phyloP scores from a whole-genome alignment of 2,797 vertebrate species.

The Chromis chromis region DNA sequence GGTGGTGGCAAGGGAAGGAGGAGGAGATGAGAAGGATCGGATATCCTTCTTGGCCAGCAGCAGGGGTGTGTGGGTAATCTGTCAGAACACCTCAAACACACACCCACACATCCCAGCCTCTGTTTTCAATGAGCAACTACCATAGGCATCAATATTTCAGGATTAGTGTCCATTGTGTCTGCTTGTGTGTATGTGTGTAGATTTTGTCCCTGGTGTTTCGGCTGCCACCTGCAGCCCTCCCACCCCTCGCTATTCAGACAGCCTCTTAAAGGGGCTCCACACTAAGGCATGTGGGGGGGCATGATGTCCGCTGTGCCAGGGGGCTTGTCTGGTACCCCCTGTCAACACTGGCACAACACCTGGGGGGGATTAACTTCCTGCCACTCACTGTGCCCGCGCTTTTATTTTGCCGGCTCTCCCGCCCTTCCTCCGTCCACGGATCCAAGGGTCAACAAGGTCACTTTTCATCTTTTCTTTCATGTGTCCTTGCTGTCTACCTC shows the following conservation, averaged over 20 bases:
- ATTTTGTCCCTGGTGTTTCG: constrained; percentile 65
- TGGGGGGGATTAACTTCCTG: constrained; percentile 86
- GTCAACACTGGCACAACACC: constrained; percentile 83
- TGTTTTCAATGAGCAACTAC: constrained; percentile 71
- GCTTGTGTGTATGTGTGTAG: constrained; percentile 42
- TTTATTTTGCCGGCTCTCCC: constrained; percentile 61
- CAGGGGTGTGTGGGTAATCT: constrained; percentile 77
- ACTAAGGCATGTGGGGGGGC: constrained; percentile 55
- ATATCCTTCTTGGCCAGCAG: constrained; percentile 78
- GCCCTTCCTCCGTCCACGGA: constrained; percentile 59
- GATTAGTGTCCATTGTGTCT: constrained; percentile 80
- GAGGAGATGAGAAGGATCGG: constrained; percentile 70
- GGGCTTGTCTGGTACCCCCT: constrained; percentile 67
- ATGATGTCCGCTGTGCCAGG: constrained; percentile 71
- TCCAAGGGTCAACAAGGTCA: constrained; percentile 79
- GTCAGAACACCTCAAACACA: constrained; percentile 64
- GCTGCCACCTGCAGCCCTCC: constrained; percentile 84
- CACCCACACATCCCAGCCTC: constrained; percentile 45
- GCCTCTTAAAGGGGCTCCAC: constrained; percentile 72
- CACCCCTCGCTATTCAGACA: constrained; percentile 61
- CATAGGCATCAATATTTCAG: constrained; percentile 86
- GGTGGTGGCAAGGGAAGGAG: constrained; percentile 55
- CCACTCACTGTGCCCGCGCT: constrained; percentile 72
- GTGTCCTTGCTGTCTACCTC: constrained; percentile 63
- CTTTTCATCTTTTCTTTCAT: constrained; percentile 86